Evolutionary conservation across 2,888 invertebrate species (phyloP).

Genomic region (Drosophila histrio): DNA sequence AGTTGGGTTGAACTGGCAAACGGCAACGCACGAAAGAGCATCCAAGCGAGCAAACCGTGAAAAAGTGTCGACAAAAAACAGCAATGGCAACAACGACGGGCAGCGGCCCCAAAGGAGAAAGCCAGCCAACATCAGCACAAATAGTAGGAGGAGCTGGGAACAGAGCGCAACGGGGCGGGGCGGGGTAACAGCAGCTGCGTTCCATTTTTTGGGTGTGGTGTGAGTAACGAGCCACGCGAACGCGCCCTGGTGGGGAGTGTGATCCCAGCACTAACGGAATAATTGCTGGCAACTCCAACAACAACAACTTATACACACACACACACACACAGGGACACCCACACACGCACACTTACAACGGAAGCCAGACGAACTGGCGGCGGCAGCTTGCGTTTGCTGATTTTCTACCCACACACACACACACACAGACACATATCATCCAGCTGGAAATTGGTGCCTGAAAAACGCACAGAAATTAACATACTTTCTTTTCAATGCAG

Average conservation of each 20-base stretch:
- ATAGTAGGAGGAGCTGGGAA: slow-evolving; percentile 14
- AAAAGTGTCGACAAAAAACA: slow-evolving; percentile 79
- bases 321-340: slow-evolving; percentile 10
- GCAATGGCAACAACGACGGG: slow-evolving; percentile 50
- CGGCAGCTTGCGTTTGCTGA: slow-evolving; percentile 72
- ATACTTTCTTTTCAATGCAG: background rate
- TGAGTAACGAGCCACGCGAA: slow-evolving; percentile 78
- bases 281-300: slow-evolving; percentile 75
- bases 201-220: slow-evolving; percentile 69
- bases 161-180: slow-evolving; percentile 6
- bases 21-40: slow-evolving; percentile 75
- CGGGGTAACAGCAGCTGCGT: slow-evolving; percentile 64
- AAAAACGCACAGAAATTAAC: slow-evolving; percentile 24
- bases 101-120: slow-evolving; percentile 39
- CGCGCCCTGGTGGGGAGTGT: slow-evolving; percentile 57
- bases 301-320: slow-evolving; percentile 28
- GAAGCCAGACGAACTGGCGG: slow-evolving; percentile 75
- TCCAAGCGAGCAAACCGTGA: slow-evolving; percentile 79
- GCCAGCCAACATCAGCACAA: slow-evolving; percentile 23
- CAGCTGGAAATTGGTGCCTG: slow-evolving; percentile 27
- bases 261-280: slow-evolving; percentile 76
- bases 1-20: slow-evolving; percentile 36
- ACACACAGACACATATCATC: slow-evolving; percentile 12
- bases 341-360: slow-evolving; percentile 44
- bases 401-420: slow-evolving; percentile 49